These are phyloP conservation scores for Tenebrio molitor DNA, from an alignment of 1,140 invertebrate species.

Conservation along the genomic window DNA sequence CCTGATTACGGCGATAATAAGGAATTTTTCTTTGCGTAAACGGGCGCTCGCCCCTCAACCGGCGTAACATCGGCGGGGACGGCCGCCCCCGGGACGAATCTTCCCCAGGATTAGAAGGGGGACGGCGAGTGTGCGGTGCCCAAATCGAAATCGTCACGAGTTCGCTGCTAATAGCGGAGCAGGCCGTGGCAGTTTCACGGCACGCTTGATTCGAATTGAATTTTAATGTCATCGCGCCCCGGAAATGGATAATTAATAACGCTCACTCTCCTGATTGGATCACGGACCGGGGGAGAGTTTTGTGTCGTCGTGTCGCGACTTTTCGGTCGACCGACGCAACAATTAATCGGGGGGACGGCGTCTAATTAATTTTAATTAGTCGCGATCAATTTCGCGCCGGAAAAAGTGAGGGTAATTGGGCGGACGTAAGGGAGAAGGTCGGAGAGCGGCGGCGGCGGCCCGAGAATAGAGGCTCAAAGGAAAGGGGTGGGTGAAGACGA, in stretches of 20 bases:
- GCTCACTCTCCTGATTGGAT: constrained; percentile 27
- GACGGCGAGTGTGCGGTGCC: constrained; percentile 6
- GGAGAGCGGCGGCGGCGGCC: no score
- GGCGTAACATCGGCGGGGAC: no score
- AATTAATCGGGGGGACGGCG: neutral
- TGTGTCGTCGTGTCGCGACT: neutral
- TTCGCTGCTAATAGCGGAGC: constrained; percentile 42
- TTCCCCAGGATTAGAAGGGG: neutral
- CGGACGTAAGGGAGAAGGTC: no score
- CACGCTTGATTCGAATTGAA: constrained; percentile 60
- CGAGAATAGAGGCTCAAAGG: no score
- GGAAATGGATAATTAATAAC: constrained; percentile 60
- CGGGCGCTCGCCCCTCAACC: no score
- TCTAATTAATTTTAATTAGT: constrained; percentile 5
- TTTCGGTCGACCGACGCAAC: no score
- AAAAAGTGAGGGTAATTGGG: neutral
- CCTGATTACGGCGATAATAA: constrained; percentile 30
- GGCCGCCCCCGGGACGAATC: neutral
- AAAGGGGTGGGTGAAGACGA: no score
- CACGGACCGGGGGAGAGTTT: neutral
- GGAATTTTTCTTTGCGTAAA: constrained; percentile 15
- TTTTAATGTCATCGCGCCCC: constrained; percentile 61
- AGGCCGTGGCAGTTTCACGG: constrained; percentile 55
- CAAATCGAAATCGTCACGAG: constrained; percentile 48
- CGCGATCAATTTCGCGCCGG: neutral